Base-by-base conservation (phyloP, 2,797 vertebrate genomes). In the Neosalanx taihuensis region DNA sequence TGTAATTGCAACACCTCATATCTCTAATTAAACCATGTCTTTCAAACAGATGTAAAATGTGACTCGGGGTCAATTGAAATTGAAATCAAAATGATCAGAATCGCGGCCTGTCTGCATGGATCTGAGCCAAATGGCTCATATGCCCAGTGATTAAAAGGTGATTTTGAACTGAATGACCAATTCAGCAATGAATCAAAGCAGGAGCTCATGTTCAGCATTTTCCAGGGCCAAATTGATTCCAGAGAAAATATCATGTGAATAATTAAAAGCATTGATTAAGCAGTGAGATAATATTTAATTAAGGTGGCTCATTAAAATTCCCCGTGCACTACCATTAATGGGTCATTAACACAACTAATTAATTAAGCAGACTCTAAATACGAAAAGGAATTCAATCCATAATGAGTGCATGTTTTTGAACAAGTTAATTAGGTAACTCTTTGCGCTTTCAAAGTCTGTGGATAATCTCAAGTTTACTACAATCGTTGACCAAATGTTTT, bases 211-310 rank as follows among this genome's bases (percentile, higher is more conserved):
- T 88, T 89, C 86, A 85, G 85, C 83, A 75, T 85, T 92, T 90
- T 77, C 61, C 70, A 46, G 67, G 75, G 80, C 77, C 78, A 90
- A 92, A 92, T 89, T 87, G 89, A 92, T 92, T 90, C 87, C 77
- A 70, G 71, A 56, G 87, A 89, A 92, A 92, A 92, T 92, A 92
- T 91, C 83, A 89, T 86, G 86, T 91, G 91, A 93, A 93, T 93
- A 93, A 94, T 92, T 93, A 92, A 93, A 91, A 64, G 69, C 89
- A 90, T 91, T 89, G 92, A 93, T 94, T 92, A 92, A 92, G 91
- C 90, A 90, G 87, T 90, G 89, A 92, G 92, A 93, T 93, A 92
- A 93, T 93, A 93, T 93, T 93, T 93, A 93, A 94, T 93, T 93
- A 90, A 89, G 88, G 88, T 83, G 82, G 84, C 89, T 90, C 84